These are phyloP conservation scores for Laupala kohalensis DNA, from an alignment of 1,140 invertebrate genomes.

Conservation along the genomic window DNA sequence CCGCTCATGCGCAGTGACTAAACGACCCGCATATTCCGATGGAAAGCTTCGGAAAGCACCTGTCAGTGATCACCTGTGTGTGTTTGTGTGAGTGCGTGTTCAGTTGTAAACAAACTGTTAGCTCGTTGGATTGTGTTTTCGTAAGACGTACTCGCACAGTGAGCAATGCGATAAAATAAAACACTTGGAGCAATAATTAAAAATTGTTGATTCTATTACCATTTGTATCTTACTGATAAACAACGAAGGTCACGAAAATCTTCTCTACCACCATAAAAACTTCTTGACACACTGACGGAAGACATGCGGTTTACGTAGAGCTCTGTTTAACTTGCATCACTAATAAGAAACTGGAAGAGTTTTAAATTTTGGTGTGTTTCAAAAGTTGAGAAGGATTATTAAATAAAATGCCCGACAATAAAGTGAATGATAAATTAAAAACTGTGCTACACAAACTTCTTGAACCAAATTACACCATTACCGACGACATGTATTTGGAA, in stretches of 20 bases:
- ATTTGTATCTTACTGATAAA: background rate
- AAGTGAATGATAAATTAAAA: background rate
- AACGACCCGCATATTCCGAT: background rate
- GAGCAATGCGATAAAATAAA: no score
- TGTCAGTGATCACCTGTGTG: background rate
- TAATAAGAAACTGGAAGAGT: background rate
- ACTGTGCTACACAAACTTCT: background rate
- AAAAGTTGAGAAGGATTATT: background rate
- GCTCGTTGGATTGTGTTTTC: no score
- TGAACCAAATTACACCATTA: background rate
- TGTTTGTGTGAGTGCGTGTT: background rate
- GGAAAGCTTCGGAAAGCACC: background rate
- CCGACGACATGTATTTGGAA: background rate
- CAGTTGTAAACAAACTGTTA: background rate
- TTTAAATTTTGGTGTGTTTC: background rate
- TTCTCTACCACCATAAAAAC: no score
- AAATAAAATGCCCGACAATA: background rate
- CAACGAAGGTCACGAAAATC: background rate
- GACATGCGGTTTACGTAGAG: background rate
- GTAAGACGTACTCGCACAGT: no score
- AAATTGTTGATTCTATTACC: no score
- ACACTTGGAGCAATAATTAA: no score
- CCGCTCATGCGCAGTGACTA: background rate
- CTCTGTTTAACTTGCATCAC: background rate
- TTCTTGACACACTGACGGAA: background rate